Conservation (phyloP, 2,888 invertebrate genomes). For the Aproaerema taeniolella region DNA sequence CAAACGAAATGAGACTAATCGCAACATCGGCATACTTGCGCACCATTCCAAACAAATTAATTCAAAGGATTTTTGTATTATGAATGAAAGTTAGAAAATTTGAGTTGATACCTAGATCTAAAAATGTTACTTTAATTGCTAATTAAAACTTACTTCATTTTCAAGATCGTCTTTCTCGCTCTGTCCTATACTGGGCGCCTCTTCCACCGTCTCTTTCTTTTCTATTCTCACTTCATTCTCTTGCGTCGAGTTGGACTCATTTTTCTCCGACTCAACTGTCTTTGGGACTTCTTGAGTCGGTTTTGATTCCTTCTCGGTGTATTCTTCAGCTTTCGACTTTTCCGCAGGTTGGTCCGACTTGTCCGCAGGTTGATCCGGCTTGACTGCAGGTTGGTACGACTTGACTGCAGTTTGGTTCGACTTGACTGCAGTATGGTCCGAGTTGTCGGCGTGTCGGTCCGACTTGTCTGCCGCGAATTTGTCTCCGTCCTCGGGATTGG, state of each 20-base stretch:
- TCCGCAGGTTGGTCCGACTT: slow-evolving; percentile 1
- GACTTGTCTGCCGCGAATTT: slow-evolving; percentile 19
- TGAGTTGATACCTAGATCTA: too few species aligned
- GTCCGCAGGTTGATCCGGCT: too few species aligned
- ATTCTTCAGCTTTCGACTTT: slow-evolving; percentile 9
- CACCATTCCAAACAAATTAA: too few species aligned
- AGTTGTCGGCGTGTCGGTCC: slow-evolving; percentile 10
- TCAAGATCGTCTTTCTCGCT: slow-evolving; percentile 15
- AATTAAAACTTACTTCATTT: too few species aligned
- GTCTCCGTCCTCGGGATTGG: slow-evolving; percentile 37
- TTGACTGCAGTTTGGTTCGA: too few species aligned
- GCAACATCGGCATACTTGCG: too few species aligned
- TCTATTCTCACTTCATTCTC: slow-evolving; percentile 13
- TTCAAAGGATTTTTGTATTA: too few species aligned
- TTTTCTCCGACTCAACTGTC: not conserved
- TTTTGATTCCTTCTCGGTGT: slow-evolving; percentile 16
- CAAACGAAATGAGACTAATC: too few species aligned
- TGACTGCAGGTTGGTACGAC: too few species aligned
- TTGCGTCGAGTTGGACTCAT: not conserved
- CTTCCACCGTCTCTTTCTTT: slow-evolving; percentile 28
- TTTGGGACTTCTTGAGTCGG: not conserved
- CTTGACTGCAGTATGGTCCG: not conserved
- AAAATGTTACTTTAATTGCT: too few species aligned
- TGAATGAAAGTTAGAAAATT: too few species aligned
- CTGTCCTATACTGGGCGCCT: slow-evolving; percentile 51